These are phyloP conservation scores for Acestrorhynchus altus DNA, from an alignment of 2,797 vertebrate genomes.

Conservation along the genomic window DNA sequence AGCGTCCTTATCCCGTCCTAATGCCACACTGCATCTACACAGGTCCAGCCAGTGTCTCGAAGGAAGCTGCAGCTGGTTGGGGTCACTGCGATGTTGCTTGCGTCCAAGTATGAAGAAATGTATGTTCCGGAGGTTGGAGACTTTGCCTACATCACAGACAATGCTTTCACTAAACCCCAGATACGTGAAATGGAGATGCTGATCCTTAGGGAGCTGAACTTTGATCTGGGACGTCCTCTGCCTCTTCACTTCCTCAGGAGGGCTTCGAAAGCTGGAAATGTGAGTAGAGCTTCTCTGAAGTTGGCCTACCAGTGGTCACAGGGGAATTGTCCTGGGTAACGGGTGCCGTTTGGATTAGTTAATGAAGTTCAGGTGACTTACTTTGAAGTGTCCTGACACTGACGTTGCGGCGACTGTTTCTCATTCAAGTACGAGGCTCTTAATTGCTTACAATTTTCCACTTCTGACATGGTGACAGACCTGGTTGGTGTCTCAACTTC, in stretches of 20 bases:
- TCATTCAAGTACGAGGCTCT: too few relatives aligned
- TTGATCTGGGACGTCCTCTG: slow-evolving; percentile 89
- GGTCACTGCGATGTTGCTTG: slow-evolving; percentile 88
- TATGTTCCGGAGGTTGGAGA: slow-evolving; percentile 84
- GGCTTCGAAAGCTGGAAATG: slow-evolving; percentile 90
- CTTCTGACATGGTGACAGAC: too few relatives aligned
- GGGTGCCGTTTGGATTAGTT: too few relatives aligned
- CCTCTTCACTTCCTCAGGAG: slow-evolving; percentile 92
- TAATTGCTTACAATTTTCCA: too few relatives aligned
- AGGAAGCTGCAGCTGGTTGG: slow-evolving; percentile 92
- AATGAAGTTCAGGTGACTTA: too few relatives aligned
- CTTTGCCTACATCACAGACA: slow-evolving; percentile 94
- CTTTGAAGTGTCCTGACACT: too few relatives aligned
- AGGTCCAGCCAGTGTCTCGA: slow-evolving; percentile 87
- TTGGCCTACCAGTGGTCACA: too few relatives aligned
- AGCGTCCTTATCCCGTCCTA: too few relatives aligned
- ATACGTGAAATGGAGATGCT: slow-evolving; percentile 90
- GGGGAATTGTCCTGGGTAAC: too few relatives aligned
- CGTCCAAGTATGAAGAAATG: slow-evolving; percentile 96
- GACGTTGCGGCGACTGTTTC: too few relatives aligned
- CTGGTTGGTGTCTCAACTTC: too few relatives aligned
- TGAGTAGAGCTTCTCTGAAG: slow-evolving; percentile 62
- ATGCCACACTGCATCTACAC: not conserved
- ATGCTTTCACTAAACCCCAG: slow-evolving; percentile 84
- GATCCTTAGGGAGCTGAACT: slow-evolving; percentile 84